Conservation (phyloP, 2,888 invertebrate species). For the Dryococelus australis region DNA sequence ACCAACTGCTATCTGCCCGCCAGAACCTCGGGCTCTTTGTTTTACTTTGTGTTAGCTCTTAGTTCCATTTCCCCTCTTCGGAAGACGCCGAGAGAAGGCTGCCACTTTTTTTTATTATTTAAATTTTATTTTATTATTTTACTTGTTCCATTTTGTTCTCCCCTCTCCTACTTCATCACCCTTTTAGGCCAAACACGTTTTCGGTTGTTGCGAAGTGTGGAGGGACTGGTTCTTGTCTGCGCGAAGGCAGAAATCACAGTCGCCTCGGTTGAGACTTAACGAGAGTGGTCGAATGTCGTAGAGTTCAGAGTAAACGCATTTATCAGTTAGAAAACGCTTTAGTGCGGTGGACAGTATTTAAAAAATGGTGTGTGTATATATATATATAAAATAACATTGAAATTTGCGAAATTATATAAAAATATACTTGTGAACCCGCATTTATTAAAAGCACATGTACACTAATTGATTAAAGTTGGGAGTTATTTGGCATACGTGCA, state of each 20-base stretch:
- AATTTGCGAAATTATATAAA: too few relatives aligned
- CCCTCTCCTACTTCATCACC: too few relatives aligned
- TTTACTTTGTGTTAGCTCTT: constrained; percentile 1
- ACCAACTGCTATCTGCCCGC: background rate
- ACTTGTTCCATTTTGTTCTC: background rate
- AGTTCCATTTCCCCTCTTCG: background rate
- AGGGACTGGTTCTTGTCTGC: background rate
- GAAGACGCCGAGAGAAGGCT: background rate
- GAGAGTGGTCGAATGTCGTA: background rate
- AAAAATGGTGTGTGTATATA: too few relatives aligned
- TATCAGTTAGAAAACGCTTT: too few relatives aligned
- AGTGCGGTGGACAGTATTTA: too few relatives aligned
- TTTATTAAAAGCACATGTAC: too few relatives aligned
- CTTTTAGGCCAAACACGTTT: background rate
- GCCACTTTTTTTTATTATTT: background rate
- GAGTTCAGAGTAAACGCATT: too few relatives aligned
- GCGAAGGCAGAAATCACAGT: background rate
- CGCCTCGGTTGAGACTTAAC: background rate
- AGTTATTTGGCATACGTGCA: too few relatives aligned
- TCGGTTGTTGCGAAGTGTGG: background rate
- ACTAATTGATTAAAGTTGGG: too few relatives aligned
- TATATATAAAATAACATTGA: too few relatives aligned
- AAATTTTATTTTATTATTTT: background rate
- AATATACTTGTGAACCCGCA: too few relatives aligned
- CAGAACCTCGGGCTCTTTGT: background rate